A percentile compares a stretch with the other conserved stretches of the same genome.
These are phyloP conservation scores for Thereva nobilitata DNA, from an alignment of 2,888 invertebrate species.

Conservation along the genomic window DNA sequence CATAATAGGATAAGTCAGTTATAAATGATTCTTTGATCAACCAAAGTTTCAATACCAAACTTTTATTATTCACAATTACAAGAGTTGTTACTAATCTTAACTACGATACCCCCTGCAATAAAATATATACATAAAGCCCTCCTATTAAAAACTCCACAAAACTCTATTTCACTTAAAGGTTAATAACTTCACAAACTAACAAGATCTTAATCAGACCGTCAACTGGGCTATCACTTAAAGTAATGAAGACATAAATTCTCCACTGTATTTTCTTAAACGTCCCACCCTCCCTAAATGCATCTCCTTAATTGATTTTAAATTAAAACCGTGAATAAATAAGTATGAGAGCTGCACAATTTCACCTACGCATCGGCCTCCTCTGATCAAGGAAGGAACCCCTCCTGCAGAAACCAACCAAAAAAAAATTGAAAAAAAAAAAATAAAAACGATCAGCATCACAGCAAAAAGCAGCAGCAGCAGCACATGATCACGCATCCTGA, in stretches of 20 bases:
- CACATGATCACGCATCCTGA: conserved; percentile 6
- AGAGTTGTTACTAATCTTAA: too few species aligned
- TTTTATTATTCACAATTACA: too few species aligned
- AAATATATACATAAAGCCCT: too few species aligned
- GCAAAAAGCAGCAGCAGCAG: not conserved
- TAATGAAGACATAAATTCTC: conserved; percentile 33
- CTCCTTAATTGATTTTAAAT: conserved; percentile 35
- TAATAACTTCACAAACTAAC: not conserved
- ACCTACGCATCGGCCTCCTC: conserved; percentile 29
- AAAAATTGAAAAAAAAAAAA: too few species aligned
- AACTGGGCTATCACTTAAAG: not conserved
- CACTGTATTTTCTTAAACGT: conserved; percentile 4
- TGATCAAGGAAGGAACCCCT: not conserved
- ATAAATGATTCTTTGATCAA: too few species aligned
- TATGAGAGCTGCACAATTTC: not conserved
- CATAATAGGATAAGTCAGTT: too few species aligned
- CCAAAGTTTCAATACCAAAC: too few species aligned
- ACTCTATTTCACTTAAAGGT: not conserved
- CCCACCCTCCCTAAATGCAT: conserved; percentile 18
- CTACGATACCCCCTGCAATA: too few species aligned
- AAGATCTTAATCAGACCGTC: not conserved
- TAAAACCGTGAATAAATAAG: conserved; percentile 20
- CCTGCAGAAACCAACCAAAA: too few species aligned
- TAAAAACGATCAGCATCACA: too few species aligned
- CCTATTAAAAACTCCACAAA: too few species aligned